These are phyloP conservation scores for Pyrrhosoma nymphula DNA, from an alignment of 2,888 invertebrate species.

Conservation along the genomic window DNA sequence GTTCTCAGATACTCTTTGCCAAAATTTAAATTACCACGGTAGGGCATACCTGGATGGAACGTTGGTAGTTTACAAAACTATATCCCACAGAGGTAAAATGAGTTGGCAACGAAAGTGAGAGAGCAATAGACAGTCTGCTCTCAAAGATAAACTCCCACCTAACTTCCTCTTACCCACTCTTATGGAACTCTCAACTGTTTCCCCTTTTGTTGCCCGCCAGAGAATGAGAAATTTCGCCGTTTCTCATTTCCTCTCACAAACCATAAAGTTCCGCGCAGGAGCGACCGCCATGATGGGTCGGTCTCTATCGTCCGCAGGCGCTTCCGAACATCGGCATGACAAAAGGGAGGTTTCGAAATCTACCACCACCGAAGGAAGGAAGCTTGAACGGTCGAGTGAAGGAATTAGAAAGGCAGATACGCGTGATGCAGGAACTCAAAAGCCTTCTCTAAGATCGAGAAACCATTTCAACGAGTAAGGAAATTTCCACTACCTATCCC, in stretches of 20 bases:
- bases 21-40: too few relatives aligned
- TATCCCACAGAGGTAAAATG: too few relatives aligned
- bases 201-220: background rate
- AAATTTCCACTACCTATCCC: background rate
- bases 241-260: background rate
- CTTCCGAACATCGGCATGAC: background rate
- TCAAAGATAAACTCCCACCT: background rate
- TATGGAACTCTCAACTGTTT: background rate
- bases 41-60: too few relatives aligned
- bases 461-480: background rate
- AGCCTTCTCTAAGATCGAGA: background rate
- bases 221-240: background rate
- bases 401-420: constrained; percentile 18
- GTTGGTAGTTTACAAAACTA: too few relatives aligned
- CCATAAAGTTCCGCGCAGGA: constrained; percentile 21
- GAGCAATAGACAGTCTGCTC: background rate
- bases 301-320: background rate
- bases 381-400: background rate
- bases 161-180: background rate
- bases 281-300: background rate
- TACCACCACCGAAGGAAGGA: background rate
- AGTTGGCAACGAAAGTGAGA: too few relatives aligned
- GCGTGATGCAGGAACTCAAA: background rate
- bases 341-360: background rate
- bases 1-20: too few relatives aligned